Evolutionary conservation across 2,797 vertebrate species (phyloP), one percentile per base, ranked within the genome.

Genomic region (Notoglanidium macrostoma): DNA sequence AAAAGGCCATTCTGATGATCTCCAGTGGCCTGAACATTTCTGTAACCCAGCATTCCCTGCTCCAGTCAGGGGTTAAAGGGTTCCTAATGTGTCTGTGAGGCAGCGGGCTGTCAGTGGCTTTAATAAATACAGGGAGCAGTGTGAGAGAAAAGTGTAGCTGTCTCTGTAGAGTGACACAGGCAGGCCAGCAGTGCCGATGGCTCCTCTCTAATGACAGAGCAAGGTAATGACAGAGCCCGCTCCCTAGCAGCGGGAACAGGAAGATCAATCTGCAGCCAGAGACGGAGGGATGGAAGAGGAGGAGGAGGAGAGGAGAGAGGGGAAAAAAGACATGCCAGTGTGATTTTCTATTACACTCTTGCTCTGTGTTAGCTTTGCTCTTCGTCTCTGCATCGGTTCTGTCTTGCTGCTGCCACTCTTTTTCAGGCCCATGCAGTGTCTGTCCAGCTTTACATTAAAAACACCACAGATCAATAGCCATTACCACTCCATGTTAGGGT

Each of bases 181-280:
- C 97, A 97, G 90, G 97, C 97, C 97, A 92, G 93, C 95, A 95
- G 94, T 96, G 95, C 96, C 95, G 97, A 97, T 98, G 98, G 96
- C 98, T 97, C 97, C 97, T 85, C 89, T 96, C 96, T 99, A 99
- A 99, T 99, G 98, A 99, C 97, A 99, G 98, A 98, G 97, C 97
- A 97, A 97, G 97, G 99, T 99, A 99, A 99, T 99, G 98, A 99
- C 98, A 99, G 97, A 96, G 96, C 97, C 97, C 96, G 97, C 97
- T 97, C 96, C 96, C 96, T 98, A 99, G 97, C 97, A 99, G 97
- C 97, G 97, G 98, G 98, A 98, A 99, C 97, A 99, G 97, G 97
- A 98, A 99, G 98, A 99, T 99, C 98, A 99, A 98, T 99, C 98
- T 98, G 97, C 96, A 97, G 97, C 97, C 97, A 97, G 97, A 96